phyloP scores from a whole-genome alignment of 2,797 vertebrate genomes.

The Ptychobarbus kaznakovi region DNA sequence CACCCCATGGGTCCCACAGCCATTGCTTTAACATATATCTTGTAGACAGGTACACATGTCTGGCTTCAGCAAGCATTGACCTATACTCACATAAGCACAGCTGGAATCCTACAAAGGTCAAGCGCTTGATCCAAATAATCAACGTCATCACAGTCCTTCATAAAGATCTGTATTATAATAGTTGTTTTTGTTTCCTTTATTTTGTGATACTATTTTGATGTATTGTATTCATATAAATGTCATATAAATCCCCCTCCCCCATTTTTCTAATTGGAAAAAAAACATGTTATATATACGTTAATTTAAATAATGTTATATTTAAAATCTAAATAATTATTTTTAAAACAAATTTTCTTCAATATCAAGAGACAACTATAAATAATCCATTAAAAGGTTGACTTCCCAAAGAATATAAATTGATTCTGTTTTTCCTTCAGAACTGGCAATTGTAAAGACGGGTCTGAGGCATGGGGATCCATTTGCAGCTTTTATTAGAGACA shows the following conservation, averaged over 20 bases:
- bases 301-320: neutral
- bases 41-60: conserved; percentile 17
- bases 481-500: no score
- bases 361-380: neutral
- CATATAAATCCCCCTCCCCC: neutral
- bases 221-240: neutral
- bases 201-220: neutral
- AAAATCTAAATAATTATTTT: neutral
- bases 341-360: neutral
- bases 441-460: no score
- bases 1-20: neutral
- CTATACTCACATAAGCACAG: conserved; percentile 12
- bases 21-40: conserved; percentile 3
- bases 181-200: neutral
- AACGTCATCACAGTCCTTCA: conserved; percentile 26
- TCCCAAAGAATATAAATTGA: neutral
- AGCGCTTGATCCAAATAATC: conserved; percentile 29
- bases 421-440: neutral
- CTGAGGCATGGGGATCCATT: no score
- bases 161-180: conserved; percentile 1
- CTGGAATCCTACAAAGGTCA: conserved; percentile 51
- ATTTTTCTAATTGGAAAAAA: neutral
- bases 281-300: neutral
- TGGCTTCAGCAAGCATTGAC: conserved; percentile 5
- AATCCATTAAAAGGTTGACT: neutral